These are phyloP conservation scores for Nomada ferruginata DNA, from an alignment of 2,888 invertebrate species.

Conservation along the genomic window DNA sequence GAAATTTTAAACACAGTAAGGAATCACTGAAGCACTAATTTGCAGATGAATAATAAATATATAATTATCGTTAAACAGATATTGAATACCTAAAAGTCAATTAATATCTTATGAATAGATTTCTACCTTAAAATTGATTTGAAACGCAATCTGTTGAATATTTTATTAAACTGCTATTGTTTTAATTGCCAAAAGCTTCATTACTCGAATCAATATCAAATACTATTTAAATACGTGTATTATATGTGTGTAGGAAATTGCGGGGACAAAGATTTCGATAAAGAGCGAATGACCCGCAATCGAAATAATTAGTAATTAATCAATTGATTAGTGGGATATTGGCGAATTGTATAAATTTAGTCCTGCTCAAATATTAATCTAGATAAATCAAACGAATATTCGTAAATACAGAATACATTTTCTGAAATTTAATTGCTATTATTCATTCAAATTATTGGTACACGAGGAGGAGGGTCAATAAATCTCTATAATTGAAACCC, in stretches of 20 bases:
- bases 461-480: neutral
- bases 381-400: neutral
- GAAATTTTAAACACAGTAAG: constrained; percentile 17
- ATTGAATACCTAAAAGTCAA: too few species aligned
- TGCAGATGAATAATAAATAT: too few species aligned
- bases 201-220: neutral
- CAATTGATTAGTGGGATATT: neutral
- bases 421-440: too few species aligned
- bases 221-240: neutral
- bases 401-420: neutral
- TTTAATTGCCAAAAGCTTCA: neutral
- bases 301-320: constrained; percentile 23
- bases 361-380: constrained; percentile 7
- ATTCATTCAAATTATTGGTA: neutral
- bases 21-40: neutral
- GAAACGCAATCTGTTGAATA: neutral
- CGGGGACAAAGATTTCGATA: neutral
- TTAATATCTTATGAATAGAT: too few species aligned
- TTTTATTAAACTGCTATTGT: neutral
- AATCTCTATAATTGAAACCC: neutral
- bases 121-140: neutral
- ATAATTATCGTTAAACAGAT: too few species aligned
- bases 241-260: neutral
- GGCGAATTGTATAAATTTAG: constrained; percentile 8
- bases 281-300: constrained; percentile 2